Base-by-base conservation (phyloP, 2,113 vertebrate species). In the Neodontobutis hainanensis region DNA sequence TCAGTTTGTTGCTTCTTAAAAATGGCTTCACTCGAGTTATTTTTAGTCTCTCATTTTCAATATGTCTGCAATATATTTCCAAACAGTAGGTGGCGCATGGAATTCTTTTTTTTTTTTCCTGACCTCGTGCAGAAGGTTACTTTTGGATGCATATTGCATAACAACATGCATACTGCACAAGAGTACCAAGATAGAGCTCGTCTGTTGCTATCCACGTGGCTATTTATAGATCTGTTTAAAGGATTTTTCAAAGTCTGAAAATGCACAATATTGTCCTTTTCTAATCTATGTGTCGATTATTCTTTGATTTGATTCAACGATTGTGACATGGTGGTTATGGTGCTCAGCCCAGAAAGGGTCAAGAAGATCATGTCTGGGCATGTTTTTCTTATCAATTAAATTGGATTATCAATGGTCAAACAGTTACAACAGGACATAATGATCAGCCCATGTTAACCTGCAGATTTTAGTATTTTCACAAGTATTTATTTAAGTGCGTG, bases 1-100 rank as follows among this genome's bases (percentile, higher is more conserved):
- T 75, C 74, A 38, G 74, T 85, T 78, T 81, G 79, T 88, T 86
- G 86, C 85, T 85, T 88, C 82, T 86, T 87, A 83, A 69, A 27
- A 10, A 48, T 48, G 1, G 12, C 14, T 63, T 50, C 61, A 2
- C 52, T 52, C 19, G 19, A 27, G 11, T 43, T 4, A 58, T 58
- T 42, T 14, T 58, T 43, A 12, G 36, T 11, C 0, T 58, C n/a
- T 40, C n/a, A 36, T 34, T 35, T 57, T 59, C 32, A 9, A 4
- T 56, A 5, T 45, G 1, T 11, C 14, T 70, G 58, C 0, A 57
- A 1, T 77, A 10, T 0, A 0, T 2, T 0, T 6, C 35, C 0
- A 0, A 47, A 8, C 86, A 73, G 68, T 76, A 88, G 88, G 45
- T 51, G 88, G 79, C 79, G 82, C 36, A 0, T 36, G 45, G 43